Evolutionary conservation across 30 jellyfish, hydroid and myxozoan genomes (phyloP).

Genomic region (Aurelia coerulea): DNA sequence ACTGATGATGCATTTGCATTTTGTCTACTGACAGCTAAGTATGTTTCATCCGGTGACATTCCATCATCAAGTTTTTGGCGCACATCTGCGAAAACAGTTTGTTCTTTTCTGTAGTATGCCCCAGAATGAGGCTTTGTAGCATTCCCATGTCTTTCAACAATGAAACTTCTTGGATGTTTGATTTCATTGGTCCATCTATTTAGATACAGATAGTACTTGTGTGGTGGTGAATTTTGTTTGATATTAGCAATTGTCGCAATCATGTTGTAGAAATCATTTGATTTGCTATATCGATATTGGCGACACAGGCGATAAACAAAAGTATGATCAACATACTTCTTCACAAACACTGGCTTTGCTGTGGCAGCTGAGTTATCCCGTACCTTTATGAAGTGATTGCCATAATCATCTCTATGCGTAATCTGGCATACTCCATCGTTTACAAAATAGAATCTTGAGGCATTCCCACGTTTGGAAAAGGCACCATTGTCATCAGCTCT

Average conservation of each 20-base stretch:
- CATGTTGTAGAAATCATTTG: conserved; percentile 50
- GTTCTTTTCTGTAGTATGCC: conserved; percentile 41
- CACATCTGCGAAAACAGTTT: conserved; percentile 21
- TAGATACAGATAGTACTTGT: conserved; percentile 39
- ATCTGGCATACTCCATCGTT: conserved; percentile 22
- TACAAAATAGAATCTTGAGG: conserved; percentile 28
- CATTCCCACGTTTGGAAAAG: conserved; percentile 48
- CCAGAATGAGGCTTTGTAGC: conserved; percentile 61
- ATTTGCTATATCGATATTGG: conserved; percentile 49
- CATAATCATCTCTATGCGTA: conserved; percentile 17
- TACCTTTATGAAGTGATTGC: conserved; percentile 32
- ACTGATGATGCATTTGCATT: conserved; percentile 25
- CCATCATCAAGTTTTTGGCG: conserved; percentile 25
- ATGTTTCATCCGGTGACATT: conserved; percentile 36
- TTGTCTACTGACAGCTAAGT: conserved; percentile 13
- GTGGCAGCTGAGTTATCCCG: conserved; percentile 55
- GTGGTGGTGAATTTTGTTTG: conserved; percentile 41
- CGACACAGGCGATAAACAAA: conserved; percentile 37
- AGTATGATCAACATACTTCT: conserved; percentile 1
- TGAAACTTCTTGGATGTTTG: conserved; percentile 6
- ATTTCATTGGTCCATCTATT: conserved; percentile 43
- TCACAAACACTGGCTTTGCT: conserved; percentile 46
- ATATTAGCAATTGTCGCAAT: conserved; percentile 18
- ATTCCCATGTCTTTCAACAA: conserved; percentile 68
- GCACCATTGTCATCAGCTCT: conserved; percentile 70